A percentile compares a stretch with the other conserved stretches of the same genome.
Evolutionary conservation across 2,113 vertebrate species (phyloP).

Genomic region (Mola mola): DNA sequence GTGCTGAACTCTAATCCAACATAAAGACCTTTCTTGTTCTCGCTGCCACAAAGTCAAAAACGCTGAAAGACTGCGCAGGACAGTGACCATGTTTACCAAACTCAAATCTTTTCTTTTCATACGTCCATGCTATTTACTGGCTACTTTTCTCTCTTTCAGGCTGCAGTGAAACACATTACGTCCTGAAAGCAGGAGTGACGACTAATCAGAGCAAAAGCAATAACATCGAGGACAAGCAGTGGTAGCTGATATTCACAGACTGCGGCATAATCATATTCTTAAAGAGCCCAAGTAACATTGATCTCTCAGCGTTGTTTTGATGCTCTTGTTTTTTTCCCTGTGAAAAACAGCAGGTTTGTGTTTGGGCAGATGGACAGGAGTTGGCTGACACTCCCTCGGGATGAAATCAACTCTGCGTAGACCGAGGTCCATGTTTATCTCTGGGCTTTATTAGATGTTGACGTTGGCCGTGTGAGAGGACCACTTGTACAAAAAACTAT

Average conservation of each 20-base stretch:
- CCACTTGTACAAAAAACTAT: constrained; percentile 78
- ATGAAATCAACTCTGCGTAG: constrained; percentile 82
- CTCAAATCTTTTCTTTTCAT: constrained; percentile 24
- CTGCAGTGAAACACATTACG: constrained; percentile 19
- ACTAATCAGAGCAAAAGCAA: constrained; percentile 20
- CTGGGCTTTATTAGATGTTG: constrained; percentile 83
- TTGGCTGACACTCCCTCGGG: constrained; percentile 76
- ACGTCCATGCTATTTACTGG: constrained; percentile 11
- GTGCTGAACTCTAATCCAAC: constrained; percentile 55
- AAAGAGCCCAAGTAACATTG: constrained; percentile 45
- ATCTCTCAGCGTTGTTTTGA: constrained; percentile 66
- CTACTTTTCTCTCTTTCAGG: constrained; percentile 9
- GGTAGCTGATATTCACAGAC: constrained; percentile 48
- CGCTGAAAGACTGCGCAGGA: constrained; percentile 38
- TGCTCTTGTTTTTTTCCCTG: constrained; percentile 38
- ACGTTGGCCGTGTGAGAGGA: constrained; percentile 80
- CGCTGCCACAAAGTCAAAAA: constrained; percentile 56
- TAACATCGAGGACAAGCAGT: constrained; percentile 19
- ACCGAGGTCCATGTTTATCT: constrained; percentile 81
- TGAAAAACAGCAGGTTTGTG: constrained; percentile 80
- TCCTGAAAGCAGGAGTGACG: constrained; percentile 35
- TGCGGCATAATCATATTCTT: constrained; percentile 52
- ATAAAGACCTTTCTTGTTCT: constrained; percentile 58
- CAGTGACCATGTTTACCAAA: constrained; percentile 40
- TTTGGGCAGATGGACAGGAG: constrained; percentile 82